Conservation (phyloP, 1,140 invertebrate species). For the Schlechtendalia chinensis region DNA sequence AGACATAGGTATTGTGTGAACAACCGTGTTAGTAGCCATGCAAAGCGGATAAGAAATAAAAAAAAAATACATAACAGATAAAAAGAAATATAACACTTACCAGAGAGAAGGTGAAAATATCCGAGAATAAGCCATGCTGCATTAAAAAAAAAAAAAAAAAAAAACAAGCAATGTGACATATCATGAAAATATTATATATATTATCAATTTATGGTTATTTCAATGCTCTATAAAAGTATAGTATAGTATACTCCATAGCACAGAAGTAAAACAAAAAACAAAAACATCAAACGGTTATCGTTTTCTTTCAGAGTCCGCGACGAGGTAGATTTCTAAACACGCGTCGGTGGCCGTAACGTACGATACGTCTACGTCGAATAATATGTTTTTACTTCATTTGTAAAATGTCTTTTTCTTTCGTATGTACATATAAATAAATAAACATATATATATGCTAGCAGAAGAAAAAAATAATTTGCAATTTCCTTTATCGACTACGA, state of each 20-base stretch:
- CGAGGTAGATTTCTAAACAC: background rate
- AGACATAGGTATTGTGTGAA: background rate
- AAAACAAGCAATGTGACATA: conserved; percentile 49
- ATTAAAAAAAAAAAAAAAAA: conserved; percentile 44
- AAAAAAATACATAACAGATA: conserved; percentile 37
- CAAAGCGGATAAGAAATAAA: conserved; percentile 37
- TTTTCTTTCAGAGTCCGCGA: background rate
- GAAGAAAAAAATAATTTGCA: no score
- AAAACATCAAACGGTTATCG: background rate
- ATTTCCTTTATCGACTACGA: no score
- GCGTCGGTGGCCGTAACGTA: no score
- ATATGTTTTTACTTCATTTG: no score
- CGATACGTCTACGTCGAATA: no score
- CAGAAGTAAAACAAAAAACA: background rate
- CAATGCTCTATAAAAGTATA: conserved; percentile 27
- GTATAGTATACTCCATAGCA: no score
- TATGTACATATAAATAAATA: no score
- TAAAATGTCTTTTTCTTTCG: no score
- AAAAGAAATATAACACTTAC: conserved; percentile 45
- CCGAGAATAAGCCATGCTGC: conserved; percentile 50
- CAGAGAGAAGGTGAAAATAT: conserved; percentile 47
- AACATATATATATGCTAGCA: no score
- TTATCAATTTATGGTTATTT: conserved; percentile 38
- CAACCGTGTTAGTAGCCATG: conserved; percentile 46
- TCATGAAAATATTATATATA: conserved; percentile 14